These are phyloP conservation scores for Epinephelus cyanopodus DNA, from an alignment of 2,113 vertebrate genomes.

Conservation along the genomic window DNA sequence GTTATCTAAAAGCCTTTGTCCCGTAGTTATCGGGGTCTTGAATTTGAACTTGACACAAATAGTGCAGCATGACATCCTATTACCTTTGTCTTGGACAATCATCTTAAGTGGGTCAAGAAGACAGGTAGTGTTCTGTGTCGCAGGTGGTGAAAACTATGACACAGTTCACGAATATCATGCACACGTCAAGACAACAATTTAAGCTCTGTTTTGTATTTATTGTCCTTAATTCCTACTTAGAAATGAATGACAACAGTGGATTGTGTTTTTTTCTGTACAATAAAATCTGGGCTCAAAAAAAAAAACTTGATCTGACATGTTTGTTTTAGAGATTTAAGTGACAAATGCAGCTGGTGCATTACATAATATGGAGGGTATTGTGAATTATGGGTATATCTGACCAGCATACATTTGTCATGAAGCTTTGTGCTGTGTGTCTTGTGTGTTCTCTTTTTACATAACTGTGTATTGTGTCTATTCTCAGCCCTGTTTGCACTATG, in stretches of 20 bases:
- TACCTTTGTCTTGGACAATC: slow-evolving; percentile 46
- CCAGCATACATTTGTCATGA: no score
- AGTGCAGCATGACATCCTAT: slow-evolving; percentile 29
- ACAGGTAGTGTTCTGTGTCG: slow-evolving; percentile 26
- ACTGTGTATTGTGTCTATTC: no score
- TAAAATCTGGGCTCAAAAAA: neutral
- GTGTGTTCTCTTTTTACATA: no score
- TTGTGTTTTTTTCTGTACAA: no score
- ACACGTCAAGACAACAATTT: neutral
- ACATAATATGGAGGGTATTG: slow-evolving; percentile 23
- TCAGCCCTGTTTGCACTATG: no score
- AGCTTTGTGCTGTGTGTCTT: no score
- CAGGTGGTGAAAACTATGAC: slow-evolving; percentile 19
- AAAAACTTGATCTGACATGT: neutral
- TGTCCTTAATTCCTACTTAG: neutral
- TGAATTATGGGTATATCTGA: no score
- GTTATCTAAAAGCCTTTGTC: slow-evolving; percentile 10
- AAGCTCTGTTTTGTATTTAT: neutral
- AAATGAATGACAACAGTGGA: neutral
- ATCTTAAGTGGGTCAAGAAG: slow-evolving; percentile 58
- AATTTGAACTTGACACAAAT: slow-evolving; percentile 47
- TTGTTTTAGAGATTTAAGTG: slow-evolving; percentile 4
- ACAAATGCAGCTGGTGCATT: slow-evolving; percentile 3
- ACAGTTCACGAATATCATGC: neutral
- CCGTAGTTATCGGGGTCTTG: slow-evolving; percentile 5